Base-by-base conservation (phyloP, 2,113 vertebrate species). In the Archilochus colubris region DNA sequence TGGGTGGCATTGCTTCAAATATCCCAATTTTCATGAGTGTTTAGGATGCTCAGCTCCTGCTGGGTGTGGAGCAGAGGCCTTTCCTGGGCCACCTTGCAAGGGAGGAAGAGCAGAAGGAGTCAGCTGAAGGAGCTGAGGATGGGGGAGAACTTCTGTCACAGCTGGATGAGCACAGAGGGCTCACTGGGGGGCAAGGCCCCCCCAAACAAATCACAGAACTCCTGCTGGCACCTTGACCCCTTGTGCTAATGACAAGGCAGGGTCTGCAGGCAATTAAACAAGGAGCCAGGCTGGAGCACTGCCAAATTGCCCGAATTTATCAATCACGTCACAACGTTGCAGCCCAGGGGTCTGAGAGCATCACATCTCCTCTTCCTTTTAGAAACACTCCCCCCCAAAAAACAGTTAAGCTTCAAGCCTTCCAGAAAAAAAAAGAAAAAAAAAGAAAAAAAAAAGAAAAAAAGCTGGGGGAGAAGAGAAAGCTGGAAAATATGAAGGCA, bases 181-280 rank as follows among this genome's bases (percentile, higher is more conserved):
- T 93, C 2, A 3, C 88, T 80, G 14, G 40, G 59, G 54, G 88
- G 91, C 79, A 86, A 62, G 92, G 80, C 67, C 80, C 33, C 70
- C 77, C n/a, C n/a, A n/a, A n/a, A 46, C 78, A 89, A 89, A 87
- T 91, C 91, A 84, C 84, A 92, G 70, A 84, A 89, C 91, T 89
- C 69, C 81, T 95, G 93, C 93, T 78, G 82, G 94, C 1, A 62
- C 81, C 89, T 93, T 96, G 94, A 96, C 93, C 93, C 91, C 91
- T 84, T 20, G 66, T 61, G 89, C 91, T 93, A n/a, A n/a, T n/a
- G n/a, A n/a, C n/a, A n/a, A n/a, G n/a, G n/a, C n/a, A n/a, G n/a
- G n/a, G n/a, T n/a, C n/a, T n/a, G n/a, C n/a, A n/a, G n/a, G n/a
- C n/a, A 94, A 91, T 95, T 93, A 95, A 95, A 87, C 22, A 62